Evolutionary conservation across 1,140 invertebrate species (phyloP), one percentile per base, ranked within the genome.

Genomic region (Lepidotrigona ventralis): DNA sequence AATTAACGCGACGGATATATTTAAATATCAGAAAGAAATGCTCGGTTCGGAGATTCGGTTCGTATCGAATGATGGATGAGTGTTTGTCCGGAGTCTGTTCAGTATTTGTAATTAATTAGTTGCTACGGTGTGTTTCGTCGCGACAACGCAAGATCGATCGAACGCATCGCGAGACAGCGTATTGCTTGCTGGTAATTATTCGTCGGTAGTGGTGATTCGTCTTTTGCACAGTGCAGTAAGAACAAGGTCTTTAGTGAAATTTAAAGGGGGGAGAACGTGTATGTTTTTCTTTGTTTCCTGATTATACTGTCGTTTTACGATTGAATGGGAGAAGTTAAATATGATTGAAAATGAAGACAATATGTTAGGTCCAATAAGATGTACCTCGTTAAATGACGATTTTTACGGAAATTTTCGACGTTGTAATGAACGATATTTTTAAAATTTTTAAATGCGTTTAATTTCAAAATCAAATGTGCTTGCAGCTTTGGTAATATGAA

Each of bases 61-160:
- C 19, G 54, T 21, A 14, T 77, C n/a, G 46, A 64, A 53, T 77
- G 75, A 77, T 64, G n/a, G 75, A 77, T 77, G 75, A 26, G 60
- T 58, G 23, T 46, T 46, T 46, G 39, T 46, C 39, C 39, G 39
- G 39, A 6, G 39, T 46, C 39, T 58, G 54, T 58, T 29, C 21
- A 21, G 29, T 58, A 58, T 58, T 74, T 74, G 54, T 74, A 74
- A 58, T 58, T 74, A 74, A 74, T 74, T 58, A 74, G 29, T 39
- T 39, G 54, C 54, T n/a, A 17, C 15, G 72, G 54, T 8, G 15
- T 46, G 39, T 23, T 58, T 14, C 19, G 21, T 58, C 56, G 54
- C 72, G 72, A 58, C 72, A 56, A 71, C 39, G 19, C 14, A 58
- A 39, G 72, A 74, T 74, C n/a, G 72, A 74, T 74, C 29, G 72